A percentile compares a stretch with the other conserved stretches of the same genome.
Evolutionary conservation across 2,888 invertebrate genomes (phyloP).

Genomic region (Scaeva pyrastri): DNA sequence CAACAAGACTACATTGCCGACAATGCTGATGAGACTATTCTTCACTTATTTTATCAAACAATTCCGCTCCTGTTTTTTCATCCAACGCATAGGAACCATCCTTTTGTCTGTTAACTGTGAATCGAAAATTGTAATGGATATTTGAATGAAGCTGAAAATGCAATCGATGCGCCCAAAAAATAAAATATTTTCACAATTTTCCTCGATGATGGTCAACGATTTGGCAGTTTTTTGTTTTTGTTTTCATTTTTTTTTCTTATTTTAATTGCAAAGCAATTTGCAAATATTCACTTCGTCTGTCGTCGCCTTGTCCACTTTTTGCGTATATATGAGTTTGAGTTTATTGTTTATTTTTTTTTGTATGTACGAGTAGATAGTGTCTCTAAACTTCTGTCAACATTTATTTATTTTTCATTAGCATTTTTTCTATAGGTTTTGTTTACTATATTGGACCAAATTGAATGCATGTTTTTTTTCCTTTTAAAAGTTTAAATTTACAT

Average conservation of each 20-base stretch:
- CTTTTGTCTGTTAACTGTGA: slow-evolving; percentile 40
- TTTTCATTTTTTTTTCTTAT: neutral
- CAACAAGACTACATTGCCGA: too few species aligned
- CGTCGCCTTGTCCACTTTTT: neutral
- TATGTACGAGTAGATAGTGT: neutral
- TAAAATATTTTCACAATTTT: slow-evolving; percentile 40
- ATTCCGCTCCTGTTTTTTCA: slow-evolving; percentile 32
- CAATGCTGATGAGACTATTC: too few species aligned
- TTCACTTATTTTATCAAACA: neutral
- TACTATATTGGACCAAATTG: neutral
- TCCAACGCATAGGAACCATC: slow-evolving; percentile 2
- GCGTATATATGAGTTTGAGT: neutral
- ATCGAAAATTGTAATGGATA: slow-evolving; percentile 71
- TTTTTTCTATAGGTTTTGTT: neutral
- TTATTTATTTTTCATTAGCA: slow-evolving; percentile 12
- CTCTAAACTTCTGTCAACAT: slow-evolving; percentile 34
- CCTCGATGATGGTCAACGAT: slow-evolving; percentile 44
- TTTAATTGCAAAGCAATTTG: slow-evolving; percentile 69
- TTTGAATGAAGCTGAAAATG: slow-evolving; percentile 65
- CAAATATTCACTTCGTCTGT: slow-evolving; percentile 53
- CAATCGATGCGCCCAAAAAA: slow-evolving; percentile 40
- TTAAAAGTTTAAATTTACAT: neutral
- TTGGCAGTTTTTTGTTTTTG: slow-evolving; percentile 16
- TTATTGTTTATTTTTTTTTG: slow-evolving; percentile 1
- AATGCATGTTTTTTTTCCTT: neutral